These are phyloP conservation scores for Watsonalla cultraria DNA, from an alignment of 2,888 invertebrate genomes.

Conservation along the genomic window DNA sequence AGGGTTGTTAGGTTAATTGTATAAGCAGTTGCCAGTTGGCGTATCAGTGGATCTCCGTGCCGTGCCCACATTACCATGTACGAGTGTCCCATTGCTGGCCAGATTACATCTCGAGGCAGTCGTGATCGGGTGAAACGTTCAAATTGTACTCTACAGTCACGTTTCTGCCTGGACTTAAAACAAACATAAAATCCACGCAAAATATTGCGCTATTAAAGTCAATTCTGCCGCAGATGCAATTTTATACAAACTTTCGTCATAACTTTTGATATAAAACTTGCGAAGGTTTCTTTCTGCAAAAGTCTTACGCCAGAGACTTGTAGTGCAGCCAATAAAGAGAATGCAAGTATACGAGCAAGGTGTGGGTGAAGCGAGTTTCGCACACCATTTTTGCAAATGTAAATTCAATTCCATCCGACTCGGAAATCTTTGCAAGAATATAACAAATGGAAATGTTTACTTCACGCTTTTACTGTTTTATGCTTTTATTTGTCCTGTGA, in stretches of 20 bases:
- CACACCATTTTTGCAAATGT: constrained; percentile 41
- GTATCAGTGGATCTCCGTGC: constrained; percentile 28
- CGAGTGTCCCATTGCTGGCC: constrained; percentile 36
- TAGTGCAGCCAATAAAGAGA: constrained; percentile 39
- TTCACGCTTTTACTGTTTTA: constrained; percentile 33
- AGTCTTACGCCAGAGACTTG: constrained; percentile 22
- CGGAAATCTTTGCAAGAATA: constrained; percentile 49
- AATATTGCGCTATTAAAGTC: constrained; percentile 54
- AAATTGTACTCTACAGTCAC: constrained; percentile 52
- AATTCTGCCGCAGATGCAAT: constrained; percentile 38
- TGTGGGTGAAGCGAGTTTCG: constrained; percentile 39
- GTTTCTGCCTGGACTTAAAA: constrained; percentile 52
- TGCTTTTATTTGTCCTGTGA: constrained; percentile 33
- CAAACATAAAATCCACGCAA: constrained; percentile 45
- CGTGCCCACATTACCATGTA: constrained; percentile 42
- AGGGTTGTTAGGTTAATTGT: constrained; percentile 60
- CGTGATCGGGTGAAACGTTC: constrained; percentile 60
- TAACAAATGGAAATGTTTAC: constrained; percentile 48
- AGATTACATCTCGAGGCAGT: constrained; percentile 53
- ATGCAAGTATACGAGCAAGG: constrained; percentile 40
- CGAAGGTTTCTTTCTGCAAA: constrained; percentile 17
- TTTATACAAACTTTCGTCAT: constrained; percentile 29
- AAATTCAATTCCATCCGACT: constrained; percentile 46
- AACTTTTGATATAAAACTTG: constrained; percentile 24
- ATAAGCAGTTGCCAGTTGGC: constrained; percentile 15